A percentile compares a stretch with the other conserved stretches of the same genome.
Evolutionary conservation across 2,797 vertebrate genomes (phyloP).

Genomic region (Takifugu ocellatus): DNA sequence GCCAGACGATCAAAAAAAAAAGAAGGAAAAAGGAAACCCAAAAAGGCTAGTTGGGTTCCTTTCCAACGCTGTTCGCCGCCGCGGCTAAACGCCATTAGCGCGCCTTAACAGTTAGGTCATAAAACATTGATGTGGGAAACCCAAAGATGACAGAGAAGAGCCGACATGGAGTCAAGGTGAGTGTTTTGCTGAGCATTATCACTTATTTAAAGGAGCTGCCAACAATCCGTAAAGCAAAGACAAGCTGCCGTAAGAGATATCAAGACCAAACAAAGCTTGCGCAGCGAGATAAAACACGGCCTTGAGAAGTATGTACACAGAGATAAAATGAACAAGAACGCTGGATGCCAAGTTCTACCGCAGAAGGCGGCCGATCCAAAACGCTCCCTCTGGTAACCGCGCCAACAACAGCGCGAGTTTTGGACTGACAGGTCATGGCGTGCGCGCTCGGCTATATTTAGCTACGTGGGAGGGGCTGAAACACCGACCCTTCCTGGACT

Average conservation of each 20-base stretch:
- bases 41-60: too few species aligned
- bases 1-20: slow-evolving; percentile 54
- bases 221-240: slow-evolving; percentile 81
- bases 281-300: slow-evolving; percentile 78
- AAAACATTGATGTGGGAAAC: slow-evolving; percentile 43
- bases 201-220: slow-evolving; percentile 81
- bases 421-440: too few species aligned
- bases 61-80: slow-evolving; percentile 36
- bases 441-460: slow-evolving; percentile 54
- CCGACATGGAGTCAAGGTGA: slow-evolving; percentile 73
- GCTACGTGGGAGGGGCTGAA: slow-evolving; percentile 37
- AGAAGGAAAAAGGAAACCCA: too few species aligned
- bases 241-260: slow-evolving; percentile 82
- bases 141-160: slow-evolving; percentile 57
- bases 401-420: slow-evolving; percentile 67
- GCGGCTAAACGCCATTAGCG: slow-evolving; percentile 52
- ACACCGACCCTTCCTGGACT: slow-evolving; percentile 32
- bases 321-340: slow-evolving; percentile 73
- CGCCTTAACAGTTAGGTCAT: slow-evolving; percentile 29
- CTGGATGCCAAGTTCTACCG: slow-evolving; percentile 68
- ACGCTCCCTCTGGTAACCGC: slow-evolving; percentile 65
- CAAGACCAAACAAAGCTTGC: slow-evolving; percentile 82
- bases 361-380: slow-evolving; percentile 67
- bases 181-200: slow-evolving; percentile 74
- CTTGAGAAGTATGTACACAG: slow-evolving; percentile 81